These are phyloP conservation scores for Drosophila pseudoobscura DNA, from an alignment of 1,140 invertebrate genomes.

Conservation along the genomic window DNA sequence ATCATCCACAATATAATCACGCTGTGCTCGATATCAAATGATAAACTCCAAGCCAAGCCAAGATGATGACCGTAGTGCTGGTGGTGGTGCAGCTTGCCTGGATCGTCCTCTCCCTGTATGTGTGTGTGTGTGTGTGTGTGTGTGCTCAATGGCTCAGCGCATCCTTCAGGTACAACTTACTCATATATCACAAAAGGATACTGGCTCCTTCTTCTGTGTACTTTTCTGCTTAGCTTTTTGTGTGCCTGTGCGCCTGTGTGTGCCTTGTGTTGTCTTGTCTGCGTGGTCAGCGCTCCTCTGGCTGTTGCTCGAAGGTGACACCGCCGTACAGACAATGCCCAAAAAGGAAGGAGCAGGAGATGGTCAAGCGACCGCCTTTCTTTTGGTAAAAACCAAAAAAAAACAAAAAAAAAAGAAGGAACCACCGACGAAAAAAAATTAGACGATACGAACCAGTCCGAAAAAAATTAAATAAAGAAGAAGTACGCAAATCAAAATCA, in stretches of 20 bases:
- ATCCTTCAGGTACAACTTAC: conserved; percentile 82
- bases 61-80: conserved; percentile 21
- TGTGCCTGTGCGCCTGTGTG: conserved; percentile 46
- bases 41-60: conserved; percentile 58
- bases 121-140: conserved; percentile 37
- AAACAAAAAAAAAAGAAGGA: conserved; percentile 36
- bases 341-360: conserved; percentile 40
- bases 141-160: conserved; percentile 81
- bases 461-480: conserved; percentile 37
- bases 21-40: conserved; percentile 78
- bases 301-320: conserved; percentile 73
- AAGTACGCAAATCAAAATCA: conserved; percentile 69
- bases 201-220: conserved; percentile 63
- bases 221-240: conserved; percentile 79
- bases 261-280: conserved; percentile 4
- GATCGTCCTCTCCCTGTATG: neutral
- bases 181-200: conserved; percentile 83
- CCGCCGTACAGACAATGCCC: conserved; percentile 72
- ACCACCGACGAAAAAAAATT: conserved; percentile 55
- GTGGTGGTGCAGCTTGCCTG: conserved; percentile 41
- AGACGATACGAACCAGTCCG: conserved; percentile 61
- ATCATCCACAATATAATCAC: conserved; percentile 51
- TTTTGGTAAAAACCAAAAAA: conserved; percentile 18
- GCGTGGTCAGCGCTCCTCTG: conserved; percentile 11
- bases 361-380: conserved; percentile 59